These are phyloP conservation scores for Leptinotarsa juncta DNA, from an alignment of 2,888 invertebrate species.

Conservation along the genomic window DNA sequence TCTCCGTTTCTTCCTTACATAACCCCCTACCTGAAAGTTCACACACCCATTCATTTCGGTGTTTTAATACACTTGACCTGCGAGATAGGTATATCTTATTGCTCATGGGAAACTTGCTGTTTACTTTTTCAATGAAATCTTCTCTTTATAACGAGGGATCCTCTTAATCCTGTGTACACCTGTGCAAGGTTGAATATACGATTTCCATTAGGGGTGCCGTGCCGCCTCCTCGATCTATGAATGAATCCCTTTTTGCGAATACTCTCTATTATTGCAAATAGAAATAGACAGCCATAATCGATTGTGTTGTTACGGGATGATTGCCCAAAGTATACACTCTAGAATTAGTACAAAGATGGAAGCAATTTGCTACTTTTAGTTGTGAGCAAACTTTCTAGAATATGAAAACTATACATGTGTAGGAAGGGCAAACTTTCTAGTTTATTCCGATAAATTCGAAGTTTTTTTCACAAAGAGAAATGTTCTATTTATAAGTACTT, in stretches of 20 bases:
- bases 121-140: slow-evolving; percentile 21
- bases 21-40: slow-evolving; percentile 9
- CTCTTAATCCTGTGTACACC: slow-evolving; percentile 23
- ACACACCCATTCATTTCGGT: slow-evolving; percentile 16
- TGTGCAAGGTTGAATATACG: slow-evolving; percentile 24
- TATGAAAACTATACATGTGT: too few relatives aligned
- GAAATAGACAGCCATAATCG: slow-evolving; percentile 25
- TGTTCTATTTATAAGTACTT: too few relatives aligned
- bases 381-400: too few relatives aligned
- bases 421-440: too few relatives aligned
- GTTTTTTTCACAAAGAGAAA: too few relatives aligned
- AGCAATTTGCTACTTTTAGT: too few relatives aligned
- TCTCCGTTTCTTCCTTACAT: background rate
- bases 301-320: slow-evolving; percentile 14
- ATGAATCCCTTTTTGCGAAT: slow-evolving; percentile 28
- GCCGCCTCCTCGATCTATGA: slow-evolving; percentile 21
- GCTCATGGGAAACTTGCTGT: slow-evolving; percentile 24
- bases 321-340: background rate
- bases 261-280: slow-evolving; percentile 22
- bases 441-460: too few relatives aligned
- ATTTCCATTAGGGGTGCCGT: slow-evolving; percentile 23
- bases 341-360: too few relatives aligned
- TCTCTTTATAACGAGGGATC: slow-evolving; percentile 4
- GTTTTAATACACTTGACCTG: slow-evolving; percentile 27
- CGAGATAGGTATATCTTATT: slow-evolving; percentile 24